Conservation (phyloP, 2,797 vertebrate genomes). For the Myotis vivesi region DNA sequence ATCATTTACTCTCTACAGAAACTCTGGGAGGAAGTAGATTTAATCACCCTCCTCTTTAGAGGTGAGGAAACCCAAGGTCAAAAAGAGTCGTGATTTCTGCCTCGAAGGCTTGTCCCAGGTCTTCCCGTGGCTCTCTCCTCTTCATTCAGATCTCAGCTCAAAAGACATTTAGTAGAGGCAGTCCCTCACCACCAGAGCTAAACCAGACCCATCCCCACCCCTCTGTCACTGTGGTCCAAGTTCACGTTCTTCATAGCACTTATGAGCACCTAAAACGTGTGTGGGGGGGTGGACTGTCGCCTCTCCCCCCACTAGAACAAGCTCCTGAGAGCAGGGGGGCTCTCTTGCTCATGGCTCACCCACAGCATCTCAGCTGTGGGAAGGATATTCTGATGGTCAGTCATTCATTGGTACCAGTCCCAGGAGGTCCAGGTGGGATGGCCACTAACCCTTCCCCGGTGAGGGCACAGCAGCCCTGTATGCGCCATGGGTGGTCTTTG, state of each 20-base stretch:
- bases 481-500: slow-evolving; percentile 89
- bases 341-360: neutral
- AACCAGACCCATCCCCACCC: neutral
- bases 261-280: neutral
- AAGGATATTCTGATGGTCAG: neutral
- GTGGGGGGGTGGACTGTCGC: neutral
- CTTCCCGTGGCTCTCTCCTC: neutral
- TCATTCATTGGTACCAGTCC: neutral
- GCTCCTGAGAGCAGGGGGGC: neutral
- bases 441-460: slow-evolving; percentile 91
- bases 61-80: neutral
- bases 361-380: neutral
- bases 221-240: neutral
- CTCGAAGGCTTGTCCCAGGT: neutral
- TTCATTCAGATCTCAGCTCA: neutral
- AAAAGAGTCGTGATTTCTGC: neutral
- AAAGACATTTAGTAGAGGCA: neutral
- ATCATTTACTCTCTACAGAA: neutral
- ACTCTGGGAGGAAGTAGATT: neutral
- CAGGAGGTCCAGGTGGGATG: neutral
- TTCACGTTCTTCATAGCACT: neutral
- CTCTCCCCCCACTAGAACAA: neutral
- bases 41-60: neutral
- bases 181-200: neutral
- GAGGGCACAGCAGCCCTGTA: slow-evolving; percentile 91